phyloP scores from a whole-genome alignment of 2,113 vertebrate genomes.

The Mirza zaza region DNA sequence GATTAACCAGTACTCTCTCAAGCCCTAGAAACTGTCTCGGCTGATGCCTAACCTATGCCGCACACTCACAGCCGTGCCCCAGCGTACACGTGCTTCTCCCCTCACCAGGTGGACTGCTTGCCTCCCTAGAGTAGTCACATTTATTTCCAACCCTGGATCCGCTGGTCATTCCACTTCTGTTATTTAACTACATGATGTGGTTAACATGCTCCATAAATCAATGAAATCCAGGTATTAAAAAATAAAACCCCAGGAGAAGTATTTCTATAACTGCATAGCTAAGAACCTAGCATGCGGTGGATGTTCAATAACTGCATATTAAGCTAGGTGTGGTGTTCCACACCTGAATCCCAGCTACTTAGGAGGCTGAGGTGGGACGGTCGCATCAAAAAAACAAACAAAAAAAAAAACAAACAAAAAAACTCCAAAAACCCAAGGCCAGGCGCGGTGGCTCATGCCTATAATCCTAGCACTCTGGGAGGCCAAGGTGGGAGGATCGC shows the following conservation, averaged over 20 bases:
- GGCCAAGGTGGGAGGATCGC: too few species aligned
- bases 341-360: too few species aligned
- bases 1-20: too few species aligned
- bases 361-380: too few species aligned
- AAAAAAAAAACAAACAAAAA: too few species aligned
- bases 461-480: too few species aligned
- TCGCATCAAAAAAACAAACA: too few species aligned
- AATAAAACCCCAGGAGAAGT: neutral
- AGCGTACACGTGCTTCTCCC: neutral
- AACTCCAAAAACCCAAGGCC: too few species aligned
- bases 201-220: neutral
- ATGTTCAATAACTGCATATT: neutral
- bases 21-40: neutral
- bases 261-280: neutral
- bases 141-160: neutral
- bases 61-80: accelerated
- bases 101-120: neutral
- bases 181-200: neutral
- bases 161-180: neutral
- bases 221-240: neutral
- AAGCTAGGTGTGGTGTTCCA: neutral
- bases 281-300: neutral
- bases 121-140: neutral
- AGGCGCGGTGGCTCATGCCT: too few species aligned
- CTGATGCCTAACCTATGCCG: accelerated